Conservation (phyloP, 2,113 vertebrate species). For the Micronycteris hirsuta region DNA sequence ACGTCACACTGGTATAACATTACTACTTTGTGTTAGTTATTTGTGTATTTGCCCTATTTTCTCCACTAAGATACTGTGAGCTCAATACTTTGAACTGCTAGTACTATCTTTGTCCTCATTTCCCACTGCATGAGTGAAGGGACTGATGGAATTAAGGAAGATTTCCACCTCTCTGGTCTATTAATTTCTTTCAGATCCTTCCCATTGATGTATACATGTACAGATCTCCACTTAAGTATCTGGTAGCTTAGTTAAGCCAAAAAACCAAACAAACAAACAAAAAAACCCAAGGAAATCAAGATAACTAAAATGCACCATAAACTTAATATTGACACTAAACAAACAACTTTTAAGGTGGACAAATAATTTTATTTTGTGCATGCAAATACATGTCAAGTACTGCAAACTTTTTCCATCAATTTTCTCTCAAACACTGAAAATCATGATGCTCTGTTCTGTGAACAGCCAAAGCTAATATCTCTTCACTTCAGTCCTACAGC, state of each 20-base stretch:
- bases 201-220: background rate
- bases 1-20: background rate
- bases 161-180: background rate
- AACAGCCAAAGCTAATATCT: constrained; percentile 86
- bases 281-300: constrained; percentile 34
- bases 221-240: constrained; percentile 14
- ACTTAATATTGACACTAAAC: constrained; percentile 67
- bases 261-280: no score
- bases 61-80: background rate
- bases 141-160: background rate
- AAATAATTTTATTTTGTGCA: constrained; percentile 93
- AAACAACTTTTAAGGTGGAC: constrained; percentile 79
- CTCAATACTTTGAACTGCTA: background rate
- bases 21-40: background rate
- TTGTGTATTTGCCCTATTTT: background rate
- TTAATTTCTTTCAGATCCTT: constrained; percentile 16
- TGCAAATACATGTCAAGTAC: constrained; percentile 95
- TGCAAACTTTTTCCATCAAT: constrained; percentile 86
- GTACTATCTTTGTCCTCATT: background rate
- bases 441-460: constrained; percentile 88
- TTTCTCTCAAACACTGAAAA: constrained; percentile 87
- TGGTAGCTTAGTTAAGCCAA: constrained; percentile 31
- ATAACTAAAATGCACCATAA: constrained; percentile 41
- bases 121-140: background rate
- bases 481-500: constrained; percentile 86